phyloP scores from a whole-genome alignment of 2,113 vertebrate species.

The Chrysemys picta region DNA sequence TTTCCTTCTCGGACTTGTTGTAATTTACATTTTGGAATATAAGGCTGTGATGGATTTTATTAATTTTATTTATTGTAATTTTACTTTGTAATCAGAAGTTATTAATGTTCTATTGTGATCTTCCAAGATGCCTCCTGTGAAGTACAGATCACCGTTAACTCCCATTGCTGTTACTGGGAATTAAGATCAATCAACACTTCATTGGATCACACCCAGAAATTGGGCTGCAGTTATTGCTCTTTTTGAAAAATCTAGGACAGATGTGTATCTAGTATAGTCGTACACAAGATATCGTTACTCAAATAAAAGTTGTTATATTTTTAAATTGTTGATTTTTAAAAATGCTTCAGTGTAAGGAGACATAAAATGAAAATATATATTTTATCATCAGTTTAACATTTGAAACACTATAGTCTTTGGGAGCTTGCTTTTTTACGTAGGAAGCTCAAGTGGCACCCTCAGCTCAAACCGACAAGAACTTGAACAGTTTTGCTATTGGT shows the following conservation, averaged over 20 bases:
- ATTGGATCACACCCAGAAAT: background rate
- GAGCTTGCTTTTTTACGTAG: background rate
- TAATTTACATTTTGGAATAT: rapidly evolving
- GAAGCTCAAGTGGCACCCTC: background rate
- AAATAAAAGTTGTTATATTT: background rate
- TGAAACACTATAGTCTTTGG: background rate
- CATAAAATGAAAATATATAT: background rate
- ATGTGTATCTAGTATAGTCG: background rate
- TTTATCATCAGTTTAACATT: background rate
- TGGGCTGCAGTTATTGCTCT: background rate
- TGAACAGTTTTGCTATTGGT: background rate
- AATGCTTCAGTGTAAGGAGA: background rate
- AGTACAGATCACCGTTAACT: background rate
- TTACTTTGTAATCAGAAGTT: rapidly evolving
- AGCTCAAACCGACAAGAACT: background rate
- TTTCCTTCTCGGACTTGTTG: rapidly evolving
- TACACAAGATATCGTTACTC: rapidly evolving
- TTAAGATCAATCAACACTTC: background rate
- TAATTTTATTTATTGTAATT: background rate
- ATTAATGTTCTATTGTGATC: background rate
- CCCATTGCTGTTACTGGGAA: background rate
- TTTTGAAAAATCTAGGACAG: background rate
- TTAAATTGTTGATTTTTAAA: background rate
- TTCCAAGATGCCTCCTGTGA: background rate
- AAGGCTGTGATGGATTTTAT: background rate